Evolutionary conservation across 2,888 invertebrate genomes (phyloP).

Genomic region (Harpagoxenus sublaevis): DNA sequence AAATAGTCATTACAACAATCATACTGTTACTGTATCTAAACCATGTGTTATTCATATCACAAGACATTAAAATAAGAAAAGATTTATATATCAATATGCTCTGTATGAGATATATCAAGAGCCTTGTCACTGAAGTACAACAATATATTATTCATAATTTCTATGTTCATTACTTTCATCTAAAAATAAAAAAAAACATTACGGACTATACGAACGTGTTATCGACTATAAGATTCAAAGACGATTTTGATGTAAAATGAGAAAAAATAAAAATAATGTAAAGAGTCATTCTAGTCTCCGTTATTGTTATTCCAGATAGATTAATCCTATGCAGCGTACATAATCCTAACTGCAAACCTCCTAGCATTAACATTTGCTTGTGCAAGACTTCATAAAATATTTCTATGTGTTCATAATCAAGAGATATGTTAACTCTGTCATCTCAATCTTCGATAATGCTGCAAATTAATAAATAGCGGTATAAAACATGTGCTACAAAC

Average conservation of each 20-base stretch:
- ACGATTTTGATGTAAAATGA: not conserved
- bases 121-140: slow-evolving; percentile 82
- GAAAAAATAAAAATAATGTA: slow-evolving; percentile 43
- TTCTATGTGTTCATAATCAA: slow-evolving; percentile 75
- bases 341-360: slow-evolving; percentile 78
- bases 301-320: slow-evolving; percentile 79
- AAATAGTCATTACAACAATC: not conserved
- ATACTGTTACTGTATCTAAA: not conserved
- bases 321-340: slow-evolving; percentile 78
- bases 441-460: slow-evolving; percentile 54
- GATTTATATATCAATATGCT: slow-evolving; percentile 64
- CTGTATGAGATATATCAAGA: slow-evolving; percentile 74
- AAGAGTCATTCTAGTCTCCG: slow-evolving; percentile 77
- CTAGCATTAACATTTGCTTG: slow-evolving; percentile 71
- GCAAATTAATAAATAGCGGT: slow-evolving; percentile 18
- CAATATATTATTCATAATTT: slow-evolving; percentile 78
- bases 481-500: slow-evolving; percentile 1
- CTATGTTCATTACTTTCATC: slow-evolving; percentile 78
- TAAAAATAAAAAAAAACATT: slow-evolving; percentile 66
- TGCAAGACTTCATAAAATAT: slow-evolving; percentile 77
- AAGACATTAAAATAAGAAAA: not conserved
- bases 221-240: not conserved
- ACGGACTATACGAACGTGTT: slow-evolving; percentile 11
- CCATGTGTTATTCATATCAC: not conserved
- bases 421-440: slow-evolving; percentile 30